Conservation (phyloP, 2,113 vertebrate species). For the Mobula hypostoma region DNA sequence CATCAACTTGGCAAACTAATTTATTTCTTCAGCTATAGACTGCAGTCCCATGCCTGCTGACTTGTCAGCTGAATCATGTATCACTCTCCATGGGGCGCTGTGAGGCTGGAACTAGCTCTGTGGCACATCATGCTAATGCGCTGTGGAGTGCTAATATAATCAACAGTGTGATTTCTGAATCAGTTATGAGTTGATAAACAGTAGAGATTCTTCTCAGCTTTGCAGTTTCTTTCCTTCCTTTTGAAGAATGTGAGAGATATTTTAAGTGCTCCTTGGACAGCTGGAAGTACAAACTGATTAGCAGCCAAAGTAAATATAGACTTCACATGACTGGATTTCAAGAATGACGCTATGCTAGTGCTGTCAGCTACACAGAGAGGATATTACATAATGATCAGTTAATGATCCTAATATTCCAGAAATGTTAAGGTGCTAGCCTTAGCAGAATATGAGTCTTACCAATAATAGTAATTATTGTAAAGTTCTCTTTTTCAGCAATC, state of each 20-base stretch:
- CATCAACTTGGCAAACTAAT: too few species aligned
- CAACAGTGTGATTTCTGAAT: slow-evolving; percentile 6
- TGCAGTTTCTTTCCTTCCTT: neutral
- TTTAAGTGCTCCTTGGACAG: neutral
- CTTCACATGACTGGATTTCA: neutral
- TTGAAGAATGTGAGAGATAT: neutral
- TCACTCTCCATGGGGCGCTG: neutral
- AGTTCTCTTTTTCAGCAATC: neutral
- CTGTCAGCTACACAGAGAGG: too few species aligned
- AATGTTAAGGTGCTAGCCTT: neutral
- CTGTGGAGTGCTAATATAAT: neutral
- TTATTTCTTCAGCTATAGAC: too few species aligned
- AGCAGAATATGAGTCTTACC: neutral
- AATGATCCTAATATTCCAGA: neutral
- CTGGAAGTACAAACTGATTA: neutral
- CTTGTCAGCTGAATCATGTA: neutral
- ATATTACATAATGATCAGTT: neutral
- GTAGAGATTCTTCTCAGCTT: neutral
- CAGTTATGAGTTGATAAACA: neutral
- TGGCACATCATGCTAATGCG: neutral
- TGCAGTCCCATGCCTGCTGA: too few species aligned
- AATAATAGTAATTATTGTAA: neutral
- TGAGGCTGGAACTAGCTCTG: neutral
- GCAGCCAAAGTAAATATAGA: neutral
- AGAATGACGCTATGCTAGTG: neutral